Evolutionary conservation across 2,113 vertebrate genomes (phyloP).

Genomic region (Prochilodus magdalenae): DNA sequence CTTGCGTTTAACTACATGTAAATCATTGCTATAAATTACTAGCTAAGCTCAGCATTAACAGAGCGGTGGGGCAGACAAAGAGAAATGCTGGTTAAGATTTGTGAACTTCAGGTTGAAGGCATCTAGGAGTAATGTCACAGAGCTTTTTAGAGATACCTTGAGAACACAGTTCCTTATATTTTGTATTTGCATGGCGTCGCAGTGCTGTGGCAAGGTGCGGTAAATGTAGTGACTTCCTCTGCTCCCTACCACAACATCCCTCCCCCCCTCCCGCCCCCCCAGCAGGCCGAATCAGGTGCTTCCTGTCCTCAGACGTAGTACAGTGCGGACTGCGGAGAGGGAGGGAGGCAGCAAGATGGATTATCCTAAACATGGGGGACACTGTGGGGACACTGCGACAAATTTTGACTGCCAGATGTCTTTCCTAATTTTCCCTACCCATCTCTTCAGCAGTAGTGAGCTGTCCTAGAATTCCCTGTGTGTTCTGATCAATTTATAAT

Average conservation of each 20-base stretch:
- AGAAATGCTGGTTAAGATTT: not conserved
- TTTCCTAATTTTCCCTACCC: slow-evolving; percentile 25
- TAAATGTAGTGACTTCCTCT: slow-evolving; percentile 1
- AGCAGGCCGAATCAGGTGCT: slow-evolving; percentile 45
- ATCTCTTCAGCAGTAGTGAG: not conserved
- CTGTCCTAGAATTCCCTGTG: not conserved
- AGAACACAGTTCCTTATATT: not conserved
- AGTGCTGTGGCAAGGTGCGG: slow-evolving; percentile 14
- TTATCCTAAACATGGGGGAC: not conserved
- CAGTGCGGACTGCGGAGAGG: slow-evolving; percentile 16
- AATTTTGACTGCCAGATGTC: slow-evolving; percentile 27
- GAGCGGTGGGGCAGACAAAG: slow-evolving; percentile 7
- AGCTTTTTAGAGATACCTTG: not conserved
- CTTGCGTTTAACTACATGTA: slow-evolving; percentile 75
- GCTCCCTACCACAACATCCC: not conserved
- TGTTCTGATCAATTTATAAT: not conserved
- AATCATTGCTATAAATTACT: not conserved
- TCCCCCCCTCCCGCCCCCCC: slow-evolving; percentile 31
- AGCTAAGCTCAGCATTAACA: slow-evolving; percentile 15
- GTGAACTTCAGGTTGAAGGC: not conserved
- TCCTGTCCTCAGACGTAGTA: not conserved
- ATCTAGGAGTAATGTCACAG: not conserved
- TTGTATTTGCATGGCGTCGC: not conserved
- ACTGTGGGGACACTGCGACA: slow-evolving; percentile 19
- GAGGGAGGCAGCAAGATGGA: slow-evolving; percentile 36